Evolutionary conservation across 1,140 invertebrate genomes (phyloP).

Genomic region (Homalodisca vitripennis): DNA sequence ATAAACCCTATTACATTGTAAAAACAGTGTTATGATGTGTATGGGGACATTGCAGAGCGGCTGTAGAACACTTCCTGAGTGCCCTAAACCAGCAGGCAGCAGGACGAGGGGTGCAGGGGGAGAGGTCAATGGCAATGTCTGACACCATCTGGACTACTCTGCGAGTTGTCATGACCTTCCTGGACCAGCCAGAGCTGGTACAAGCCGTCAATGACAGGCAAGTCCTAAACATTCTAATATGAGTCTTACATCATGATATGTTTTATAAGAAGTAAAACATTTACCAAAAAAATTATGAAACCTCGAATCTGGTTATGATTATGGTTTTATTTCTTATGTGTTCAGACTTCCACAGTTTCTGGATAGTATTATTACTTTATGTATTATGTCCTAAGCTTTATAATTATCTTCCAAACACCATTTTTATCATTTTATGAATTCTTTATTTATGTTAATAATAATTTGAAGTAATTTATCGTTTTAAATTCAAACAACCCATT

Average conservation of each 20-base stretch:
- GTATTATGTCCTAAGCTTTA: not conserved
- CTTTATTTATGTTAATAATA: too few species aligned
- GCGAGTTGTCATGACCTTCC: slow-evolving; percentile 78
- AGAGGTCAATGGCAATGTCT: slow-evolving; percentile 64
- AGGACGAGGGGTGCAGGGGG: slow-evolving; percentile 59
- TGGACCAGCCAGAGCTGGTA: slow-evolving; percentile 79
- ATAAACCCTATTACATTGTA: too few species aligned
- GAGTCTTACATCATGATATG: slow-evolving; percentile 23
- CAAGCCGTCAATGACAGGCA: slow-evolving; percentile 70
- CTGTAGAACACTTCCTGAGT: slow-evolving; percentile 91
- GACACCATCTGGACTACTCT: slow-evolving; percentile 94
- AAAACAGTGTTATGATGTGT: too few species aligned
- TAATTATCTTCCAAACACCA: not conserved
- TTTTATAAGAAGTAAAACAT: not conserved
- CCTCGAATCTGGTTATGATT: not conserved
- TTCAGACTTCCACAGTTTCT: not conserved
- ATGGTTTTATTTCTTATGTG: not conserved
- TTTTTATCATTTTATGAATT: too few species aligned
- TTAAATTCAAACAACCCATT: too few species aligned
- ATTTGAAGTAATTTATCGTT: too few species aligned
- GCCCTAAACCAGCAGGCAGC: slow-evolving; percentile 91
- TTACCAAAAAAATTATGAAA: not conserved
- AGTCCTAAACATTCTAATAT: slow-evolving; percentile 7
- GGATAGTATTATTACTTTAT: not conserved
- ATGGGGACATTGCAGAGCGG: slow-evolving; percentile 68